Conservation (phyloP, 2,113 vertebrate species). For the Phyllostomus discolor region DNA sequence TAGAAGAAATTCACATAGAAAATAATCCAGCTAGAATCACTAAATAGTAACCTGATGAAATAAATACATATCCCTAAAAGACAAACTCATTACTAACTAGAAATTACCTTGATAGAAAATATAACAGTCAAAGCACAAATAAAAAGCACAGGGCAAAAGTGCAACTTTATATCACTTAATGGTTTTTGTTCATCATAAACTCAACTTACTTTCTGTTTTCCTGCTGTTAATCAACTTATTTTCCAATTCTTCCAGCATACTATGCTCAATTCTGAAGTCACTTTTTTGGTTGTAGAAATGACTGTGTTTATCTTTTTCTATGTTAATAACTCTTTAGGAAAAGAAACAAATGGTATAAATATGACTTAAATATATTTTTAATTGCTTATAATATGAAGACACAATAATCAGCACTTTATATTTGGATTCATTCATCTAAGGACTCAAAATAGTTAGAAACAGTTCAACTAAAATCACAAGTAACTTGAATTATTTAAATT, state of each 20-base stretch:
- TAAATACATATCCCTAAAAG: neutral
- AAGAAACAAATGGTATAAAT: constrained; percentile 62
- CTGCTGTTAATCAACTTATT: constrained; percentile 80
- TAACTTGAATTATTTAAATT: constrained; percentile 40
- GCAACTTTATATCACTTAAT: neutral
- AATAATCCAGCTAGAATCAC: neutral
- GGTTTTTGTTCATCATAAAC: neutral
- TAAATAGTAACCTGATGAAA: neutral
- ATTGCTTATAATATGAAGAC: constrained; percentile 45
- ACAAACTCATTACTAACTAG: neutral
- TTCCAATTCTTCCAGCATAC: constrained; percentile 85
- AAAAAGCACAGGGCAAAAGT: neutral
- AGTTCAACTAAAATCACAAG: neutral
- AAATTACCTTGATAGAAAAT: neutral
- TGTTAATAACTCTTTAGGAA: constrained; percentile 83
- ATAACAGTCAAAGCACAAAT: neutral
- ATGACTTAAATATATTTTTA: constrained; percentile 29
- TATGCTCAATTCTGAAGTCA: constrained; percentile 80
- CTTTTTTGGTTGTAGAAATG: constrained; percentile 83
- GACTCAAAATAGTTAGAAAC: neutral
- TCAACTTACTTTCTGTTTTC: constrained; percentile 85
- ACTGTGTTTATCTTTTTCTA: constrained; percentile 86
- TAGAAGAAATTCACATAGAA: neutral
- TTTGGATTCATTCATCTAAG: neutral
- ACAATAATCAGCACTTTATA: neutral